Evolutionary conservation across 2,797 vertebrate genomes (phyloP), one percentile per base, ranked within the genome.

Genomic region (Argya squamiceps): DNA sequence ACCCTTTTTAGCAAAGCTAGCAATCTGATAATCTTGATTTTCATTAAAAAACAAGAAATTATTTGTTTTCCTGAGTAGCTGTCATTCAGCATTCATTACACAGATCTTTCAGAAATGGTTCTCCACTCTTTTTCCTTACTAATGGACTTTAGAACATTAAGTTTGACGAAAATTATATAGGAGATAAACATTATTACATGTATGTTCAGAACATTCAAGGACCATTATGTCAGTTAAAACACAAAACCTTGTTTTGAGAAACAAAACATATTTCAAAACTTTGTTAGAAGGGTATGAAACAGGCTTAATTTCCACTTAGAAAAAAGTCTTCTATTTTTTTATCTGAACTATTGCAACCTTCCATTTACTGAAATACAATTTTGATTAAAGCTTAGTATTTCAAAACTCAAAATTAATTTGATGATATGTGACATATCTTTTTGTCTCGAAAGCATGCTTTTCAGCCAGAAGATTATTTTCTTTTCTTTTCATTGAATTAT

Each of bases 331-430:
- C 32, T 39, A 15, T 62, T 77, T 75, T 47, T 86, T 78, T 36
- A 6, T 49, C 63, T 83, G 41, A 92, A 39, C 34, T 71, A 47
- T n/a, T 62, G 26, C 12, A 85, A 64, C 15, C 19, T 93, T 88
- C 73, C 7, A 50, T 84, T 94, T 86, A 75, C 62, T 58, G 65
- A 93, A 88, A 92, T 43, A 34, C 4, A 55, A 39, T 83, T 92
- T 89, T 64, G 82, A 92, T 93, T 90, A 77, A 80, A 53, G 14
- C 39, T 68, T 93, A 53, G 21, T 53, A 53, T 81, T 92, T 92
- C 52, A 74, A 80, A 78, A 76, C 26, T 74, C 19, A 69, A 69
- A 74, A 70, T 59, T 73, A 7, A 56, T 68, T 83, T 84, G n/a
- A 11, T 39, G n/a, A 43, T 53, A n/a, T 41, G 50, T 56, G 56